These are phyloP conservation scores for Drosophila nikananu DNA, from an alignment of 1,140 invertebrate species.

Conservation along the genomic window DNA sequence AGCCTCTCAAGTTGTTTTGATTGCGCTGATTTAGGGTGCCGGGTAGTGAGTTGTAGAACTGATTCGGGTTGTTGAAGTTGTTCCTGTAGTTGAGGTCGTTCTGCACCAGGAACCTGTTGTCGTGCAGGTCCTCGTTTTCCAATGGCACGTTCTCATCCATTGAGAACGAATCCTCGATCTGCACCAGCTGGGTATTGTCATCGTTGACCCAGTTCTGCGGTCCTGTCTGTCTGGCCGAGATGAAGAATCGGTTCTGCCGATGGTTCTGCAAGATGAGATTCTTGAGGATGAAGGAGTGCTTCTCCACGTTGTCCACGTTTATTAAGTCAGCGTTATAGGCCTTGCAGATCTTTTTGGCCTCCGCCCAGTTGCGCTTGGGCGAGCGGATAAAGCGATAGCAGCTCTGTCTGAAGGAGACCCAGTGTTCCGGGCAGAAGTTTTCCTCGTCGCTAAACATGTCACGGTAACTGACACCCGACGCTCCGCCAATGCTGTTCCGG, in stretches of 20 bases:
- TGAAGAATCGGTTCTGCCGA: conserved; percentile 94
- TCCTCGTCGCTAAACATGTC: conserved; percentile 76
- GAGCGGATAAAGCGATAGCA: conserved; percentile 96
- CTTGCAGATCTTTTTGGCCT: conserved; percentile 93
- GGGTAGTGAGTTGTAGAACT: conserved; percentile 85
- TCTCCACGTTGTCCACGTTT: conserved; percentile 92
- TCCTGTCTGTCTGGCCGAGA: conserved; percentile 90
- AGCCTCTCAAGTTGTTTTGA: conserved; percentile 78
- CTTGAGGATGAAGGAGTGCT: conserved; percentile 94
- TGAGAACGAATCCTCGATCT: conserved; percentile 94
- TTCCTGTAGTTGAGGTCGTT: conserved; percentile 78
- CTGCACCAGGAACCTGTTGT: conserved; percentile 80
- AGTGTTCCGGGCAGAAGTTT: conserved; percentile 91
- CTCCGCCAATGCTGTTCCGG: conserved; percentile 52
- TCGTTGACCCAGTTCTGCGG: conserved; percentile 94
- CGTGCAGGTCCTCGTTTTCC: conserved; percentile 79
- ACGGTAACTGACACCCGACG: conserved; percentile 42
- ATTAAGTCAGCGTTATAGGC: conserved; percentile 92
- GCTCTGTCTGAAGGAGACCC: conserved; percentile 90
- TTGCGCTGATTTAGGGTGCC: conserved; percentile 72
- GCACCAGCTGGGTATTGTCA: conserved; percentile 91
- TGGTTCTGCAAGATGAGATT: conserved; percentile 93
- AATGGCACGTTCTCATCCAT: conserved; percentile 84
- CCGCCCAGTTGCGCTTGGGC: conserved; percentile 90
- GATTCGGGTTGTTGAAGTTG: conserved; percentile 83